Evolutionary conservation across 2,113 vertebrate species (phyloP), one percentile per base, ranked within the genome.

Genomic region (Arenaria interpres): DNA sequence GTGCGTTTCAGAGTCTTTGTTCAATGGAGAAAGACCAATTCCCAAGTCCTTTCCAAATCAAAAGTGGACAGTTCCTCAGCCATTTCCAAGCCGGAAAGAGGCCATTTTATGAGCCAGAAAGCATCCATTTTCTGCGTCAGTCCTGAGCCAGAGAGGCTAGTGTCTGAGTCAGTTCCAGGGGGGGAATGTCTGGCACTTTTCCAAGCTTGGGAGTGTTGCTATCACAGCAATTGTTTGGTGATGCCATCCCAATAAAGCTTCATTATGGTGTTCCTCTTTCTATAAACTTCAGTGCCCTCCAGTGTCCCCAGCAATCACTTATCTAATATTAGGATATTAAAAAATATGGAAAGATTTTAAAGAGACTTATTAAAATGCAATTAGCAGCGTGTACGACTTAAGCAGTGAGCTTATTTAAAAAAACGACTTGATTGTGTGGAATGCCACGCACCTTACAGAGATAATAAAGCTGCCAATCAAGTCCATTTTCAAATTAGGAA

Each of bases 271-370:
- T 88, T 97, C 96, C 88, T 96, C 77, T 91, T 98, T 97, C 96
- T 83, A 96, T 97, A 98, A 98, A 98, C 97, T 98, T 97, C 97
- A 95, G 94, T 98, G 98, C 97, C 98, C 98, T 98, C 98, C 98
- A 98, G 97, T 98, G 98, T 98, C 98, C 98, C 98, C 96, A 97
- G 98, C 98, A 98, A 98, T 98, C 98, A 98, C 97, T 98, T 98
- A 97, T 98, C 98, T 98, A 98, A 98, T 98, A 98, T 98, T 98
- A 98, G 97, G 98, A 98, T 98, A 98, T 98, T 98, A 98, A 98
- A 98, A 98, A 98, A 98, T 98, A 98, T 97, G 97, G 98, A 98
- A 98, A 98, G 97, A 98, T 98, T 98, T 98, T 98, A 98, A 96
- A 98, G 98, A 98, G 98, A 98, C 98, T 98, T 98, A 98, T 98